These are phyloP conservation scores for Microdon myrmicae DNA, from an alignment of 2,888 invertebrate genomes.

Conservation along the genomic window DNA sequence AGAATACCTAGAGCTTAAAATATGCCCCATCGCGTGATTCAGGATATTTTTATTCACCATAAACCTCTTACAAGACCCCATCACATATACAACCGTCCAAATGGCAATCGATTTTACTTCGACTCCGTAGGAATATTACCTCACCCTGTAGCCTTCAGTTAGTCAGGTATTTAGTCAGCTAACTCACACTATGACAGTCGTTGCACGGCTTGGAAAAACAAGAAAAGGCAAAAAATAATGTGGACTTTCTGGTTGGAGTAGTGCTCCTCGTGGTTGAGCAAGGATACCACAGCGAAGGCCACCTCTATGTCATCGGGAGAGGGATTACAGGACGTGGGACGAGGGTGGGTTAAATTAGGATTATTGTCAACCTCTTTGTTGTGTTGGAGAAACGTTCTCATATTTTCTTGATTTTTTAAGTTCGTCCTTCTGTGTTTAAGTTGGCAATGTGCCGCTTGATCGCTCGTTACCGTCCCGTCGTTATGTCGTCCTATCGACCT, in stretches of 20 bases:
- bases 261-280: no score
- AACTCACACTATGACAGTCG: no score
- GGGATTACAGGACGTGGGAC: no score
- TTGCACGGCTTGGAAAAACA: no score
- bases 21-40: conserved; percentile 14
- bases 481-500: no score
- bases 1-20: conserved; percentile 4
- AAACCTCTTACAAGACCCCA: conserved; percentile 5
- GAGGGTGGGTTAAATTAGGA: conserved; percentile 23
- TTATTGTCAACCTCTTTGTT: conserved; percentile 25
- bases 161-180: no score
- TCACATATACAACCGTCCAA: not conserved
- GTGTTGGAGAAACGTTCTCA: conserved; percentile 13
- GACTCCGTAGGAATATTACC: conserved; percentile 6
- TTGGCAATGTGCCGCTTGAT: no score
- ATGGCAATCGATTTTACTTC: conserved; percentile 37
- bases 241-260: conserved; percentile 20
- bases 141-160: not conserved
- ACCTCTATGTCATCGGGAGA: no score
- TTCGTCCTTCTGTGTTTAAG: conserved; percentile 2
- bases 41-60: conserved; percentile 16
- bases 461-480: conserved; percentile 3
- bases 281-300: no score
- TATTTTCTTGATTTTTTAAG: conserved; percentile 3
- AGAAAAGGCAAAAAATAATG: conserved; percentile 26